Percentiles rank a stretch among this genome's conserved stretches.
phyloP scores from a whole-genome alignment of 1,140 invertebrate genomes.

The Diorhabda carinulata region DNA sequence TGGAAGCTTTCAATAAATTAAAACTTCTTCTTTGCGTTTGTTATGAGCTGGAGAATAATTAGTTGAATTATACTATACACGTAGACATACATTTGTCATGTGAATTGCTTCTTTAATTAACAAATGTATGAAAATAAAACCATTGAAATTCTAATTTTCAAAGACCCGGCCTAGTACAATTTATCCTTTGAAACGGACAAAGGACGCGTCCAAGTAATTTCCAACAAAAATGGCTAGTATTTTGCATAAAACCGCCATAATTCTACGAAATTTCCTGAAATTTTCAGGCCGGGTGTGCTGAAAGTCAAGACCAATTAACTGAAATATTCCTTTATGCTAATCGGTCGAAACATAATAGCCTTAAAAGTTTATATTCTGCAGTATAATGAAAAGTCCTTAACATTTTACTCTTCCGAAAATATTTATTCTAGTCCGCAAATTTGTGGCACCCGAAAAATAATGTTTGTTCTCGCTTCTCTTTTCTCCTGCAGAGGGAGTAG shows the following conservation, averaged over 20 bases:
- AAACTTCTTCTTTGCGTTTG: neutral
- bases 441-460: constrained; percentile 50
- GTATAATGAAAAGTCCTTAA: constrained; percentile 50
- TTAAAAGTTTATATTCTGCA: constrained; percentile 47
- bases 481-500: constrained; percentile 42
- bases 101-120: constrained; percentile 19
- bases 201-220: constrained; percentile 26
- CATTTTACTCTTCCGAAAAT: constrained; percentile 50
- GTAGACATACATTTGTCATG: constrained; percentile 11
- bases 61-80: constrained; percentile 6
- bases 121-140: constrained; percentile 16
- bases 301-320: constrained; percentile 43
- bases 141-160: constrained; percentile 19
- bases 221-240: constrained; percentile 26
- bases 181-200: constrained; percentile 26
- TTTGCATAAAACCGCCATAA: constrained; percentile 41
- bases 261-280: constrained; percentile 38
- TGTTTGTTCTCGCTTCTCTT: constrained; percentile 43
- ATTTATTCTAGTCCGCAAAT: constrained; percentile 49
- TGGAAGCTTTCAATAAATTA: neutral
- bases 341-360: constrained; percentile 44
- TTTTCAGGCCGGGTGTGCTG: constrained; percentile 31
- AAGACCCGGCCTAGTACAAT: constrained; percentile 19
- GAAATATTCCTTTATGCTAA: constrained; percentile 48
- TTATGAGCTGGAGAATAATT: neutral